Evolutionary conservation across 1,140 invertebrate genomes (phyloP), one percentile per base, ranked within the genome.

Genomic region (Helicoverpa armigera): DNA sequence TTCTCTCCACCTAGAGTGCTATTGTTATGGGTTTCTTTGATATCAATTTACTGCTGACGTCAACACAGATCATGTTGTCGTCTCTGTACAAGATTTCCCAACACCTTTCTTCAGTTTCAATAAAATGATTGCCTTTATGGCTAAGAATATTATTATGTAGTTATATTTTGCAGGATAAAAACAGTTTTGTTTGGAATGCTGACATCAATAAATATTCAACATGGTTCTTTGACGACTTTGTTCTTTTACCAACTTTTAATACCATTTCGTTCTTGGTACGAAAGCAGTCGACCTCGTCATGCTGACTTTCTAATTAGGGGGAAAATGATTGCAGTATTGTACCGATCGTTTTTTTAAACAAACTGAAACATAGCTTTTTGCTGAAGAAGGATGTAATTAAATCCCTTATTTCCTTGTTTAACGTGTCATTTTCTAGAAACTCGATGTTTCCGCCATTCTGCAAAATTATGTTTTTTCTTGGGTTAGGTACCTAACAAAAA

Each of bases 311-410:
- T 29, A 53, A 70, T 70, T 54, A 54, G 13, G 50, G 16, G 23
- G 5, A 51, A 70, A 53, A 53, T 16, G 5, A 50, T 51, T 13
- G 18, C 35, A 61, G 31, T 58, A 48, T 58, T 58, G 53, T 67
- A 58, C 29, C 11, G 50, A 56, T 77, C 11, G 35, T 61, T 75
- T 61, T 75, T 43, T 23, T 29, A 48, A 69, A 60, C 48, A 43
- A 61, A 50, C 23, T 23, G 23, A 50, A 63, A 23, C 23, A 77
- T 35, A 77, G 9, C 74, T 65, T 69, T 70, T 70, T 79, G 35
- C 29, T 79, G 31, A 61, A 72, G 51, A 43, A 80, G 79, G 79
- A 80, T 74, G 67, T 51, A 54, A 74, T 51, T 80, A 29, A 31
- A 43, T 48, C 29, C 7, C 18, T 53, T 48, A 53, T 56, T 80